A percentile compares a stretch with the other conserved stretches of the same genome.
phyloP scores from a whole-genome alignment of 1,140 invertebrate species.

The Lepidurus couesii region DNA sequence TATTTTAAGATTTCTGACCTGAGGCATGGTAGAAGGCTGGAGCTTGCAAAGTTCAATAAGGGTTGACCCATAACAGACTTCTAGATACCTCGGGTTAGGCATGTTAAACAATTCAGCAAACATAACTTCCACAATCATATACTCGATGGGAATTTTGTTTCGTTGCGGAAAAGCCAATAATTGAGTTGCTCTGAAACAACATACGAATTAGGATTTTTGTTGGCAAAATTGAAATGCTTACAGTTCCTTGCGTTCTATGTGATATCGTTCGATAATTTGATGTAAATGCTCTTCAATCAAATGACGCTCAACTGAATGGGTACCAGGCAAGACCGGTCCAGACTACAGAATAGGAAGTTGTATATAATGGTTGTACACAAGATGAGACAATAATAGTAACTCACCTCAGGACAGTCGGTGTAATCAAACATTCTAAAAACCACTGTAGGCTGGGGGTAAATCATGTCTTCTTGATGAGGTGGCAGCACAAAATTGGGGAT shows the following conservation, averaged over 20 bases:
- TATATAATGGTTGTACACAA: constrained; percentile 30
- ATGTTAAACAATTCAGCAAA: constrained; percentile 91
- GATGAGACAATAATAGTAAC: constrained; percentile 25
- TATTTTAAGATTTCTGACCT: constrained; percentile 53
- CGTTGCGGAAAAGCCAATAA: constrained; percentile 89
- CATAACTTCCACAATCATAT: constrained; percentile 96
- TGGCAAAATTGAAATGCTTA: constrained; percentile 42
- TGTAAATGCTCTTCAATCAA: constrained; percentile 95
- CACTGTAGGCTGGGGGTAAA: constrained; percentile 84
- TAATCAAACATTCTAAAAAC: constrained; percentile 96
- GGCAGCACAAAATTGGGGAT: constrained; percentile 81
- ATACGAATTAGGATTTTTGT: constrained; percentile 23
- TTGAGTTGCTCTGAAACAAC: constrained; percentile 62
- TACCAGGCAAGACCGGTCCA: constrained; percentile 70
- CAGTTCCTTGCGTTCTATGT: constrained; percentile 89
- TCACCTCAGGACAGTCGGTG: constrained; percentile 90
- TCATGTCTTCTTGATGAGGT: constrained; percentile 79
- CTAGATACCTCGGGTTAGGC: constrained; percentile 77
- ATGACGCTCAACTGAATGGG: constrained; percentile 95
- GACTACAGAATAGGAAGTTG: constrained; percentile 38
- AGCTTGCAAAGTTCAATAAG: constrained; percentile 96
- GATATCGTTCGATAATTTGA: constrained; percentile 85
- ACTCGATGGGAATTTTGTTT: constrained; percentile 91
- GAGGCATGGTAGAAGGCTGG: constrained; percentile 93
- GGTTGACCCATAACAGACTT: constrained; percentile 91